Evolutionary conservation across 2,888 invertebrate genomes (phyloP).

Genomic region (Oxyteleia sp.): DNA sequence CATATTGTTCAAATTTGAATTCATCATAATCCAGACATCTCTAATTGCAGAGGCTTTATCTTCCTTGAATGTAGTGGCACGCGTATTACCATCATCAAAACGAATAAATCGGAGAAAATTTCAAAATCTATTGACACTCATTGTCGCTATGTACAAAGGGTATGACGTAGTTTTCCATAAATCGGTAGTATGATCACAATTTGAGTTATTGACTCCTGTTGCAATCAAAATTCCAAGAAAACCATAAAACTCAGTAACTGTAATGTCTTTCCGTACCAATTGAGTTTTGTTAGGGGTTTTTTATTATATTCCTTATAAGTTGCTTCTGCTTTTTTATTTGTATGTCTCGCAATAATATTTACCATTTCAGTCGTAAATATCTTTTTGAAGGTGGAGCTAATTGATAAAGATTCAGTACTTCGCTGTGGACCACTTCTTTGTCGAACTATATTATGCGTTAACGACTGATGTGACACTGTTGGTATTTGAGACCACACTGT

Average conservation of each 20-base stretch:
- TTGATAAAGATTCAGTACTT: conserved; percentile 3
- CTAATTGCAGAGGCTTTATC: neutral
- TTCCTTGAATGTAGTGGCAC: no score
- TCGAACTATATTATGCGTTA: neutral
- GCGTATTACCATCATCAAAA: conserved; percentile 78
- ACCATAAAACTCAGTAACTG: conserved; percentile 61
- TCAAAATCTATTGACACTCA: conserved; percentile 57
- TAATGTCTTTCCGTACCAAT: conserved; percentile 43
- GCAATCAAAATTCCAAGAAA: conserved; percentile 75
- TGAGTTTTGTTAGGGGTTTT: conserved; percentile 17
- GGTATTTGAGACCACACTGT: neutral
- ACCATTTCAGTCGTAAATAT: conserved; percentile 36
- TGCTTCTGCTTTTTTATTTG: conserved; percentile 49
- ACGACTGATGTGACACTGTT: neutral
- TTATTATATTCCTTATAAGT: conserved; percentile 39
- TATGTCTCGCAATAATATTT: conserved; percentile 23
- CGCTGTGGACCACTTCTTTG: conserved; percentile 7
- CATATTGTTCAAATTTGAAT: no score
- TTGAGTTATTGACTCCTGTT: conserved; percentile 72
- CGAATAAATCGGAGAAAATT: conserved; percentile 77
- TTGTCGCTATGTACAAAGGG: conserved; percentile 33
- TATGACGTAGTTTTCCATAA: conserved; percentile 41
- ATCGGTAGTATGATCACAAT: conserved; percentile 47
- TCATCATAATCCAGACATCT: neutral
- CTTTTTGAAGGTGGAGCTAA: conserved; percentile 4